Evolutionary conservation across 2,113 vertebrate species (phyloP).

Genomic region (Dicaeum eximium): DNA sequence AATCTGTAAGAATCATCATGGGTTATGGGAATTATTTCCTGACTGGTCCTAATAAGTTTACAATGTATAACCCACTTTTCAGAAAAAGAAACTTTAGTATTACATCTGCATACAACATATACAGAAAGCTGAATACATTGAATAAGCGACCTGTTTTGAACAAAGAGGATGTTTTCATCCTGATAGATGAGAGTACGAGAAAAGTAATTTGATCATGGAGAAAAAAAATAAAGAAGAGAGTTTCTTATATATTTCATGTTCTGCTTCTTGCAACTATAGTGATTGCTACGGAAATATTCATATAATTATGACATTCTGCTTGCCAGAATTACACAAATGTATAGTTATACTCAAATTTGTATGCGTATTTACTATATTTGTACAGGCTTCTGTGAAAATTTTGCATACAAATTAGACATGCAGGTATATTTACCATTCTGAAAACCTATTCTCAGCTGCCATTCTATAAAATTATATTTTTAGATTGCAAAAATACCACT

Average conservation of each 20-base stretch:
- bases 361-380: not conserved
- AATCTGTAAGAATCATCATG: not conserved
- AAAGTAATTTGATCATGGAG: not conserved
- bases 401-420: not conserved
- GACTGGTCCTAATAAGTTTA: not conserved
- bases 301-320: not conserved
- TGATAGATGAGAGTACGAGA: not conserved
- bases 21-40: not conserved
- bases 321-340: not conserved
- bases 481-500: not conserved
- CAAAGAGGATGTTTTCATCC: not conserved
- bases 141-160: not conserved
- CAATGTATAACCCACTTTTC: not conserved
- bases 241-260: not conserved
- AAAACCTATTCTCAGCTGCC: not conserved
- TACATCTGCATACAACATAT: rapidly evolving
- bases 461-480: not conserved
- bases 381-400: rapidly evolving
- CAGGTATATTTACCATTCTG: not conserved
- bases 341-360: not conserved
- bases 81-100: not conserved
- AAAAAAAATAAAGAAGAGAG: not conserved
- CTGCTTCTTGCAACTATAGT: not conserved
- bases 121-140: not conserved
- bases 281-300: not conserved